Conservation (phyloP, 2,888 invertebrate genomes). For the Drosophila percnosoma region DNA sequence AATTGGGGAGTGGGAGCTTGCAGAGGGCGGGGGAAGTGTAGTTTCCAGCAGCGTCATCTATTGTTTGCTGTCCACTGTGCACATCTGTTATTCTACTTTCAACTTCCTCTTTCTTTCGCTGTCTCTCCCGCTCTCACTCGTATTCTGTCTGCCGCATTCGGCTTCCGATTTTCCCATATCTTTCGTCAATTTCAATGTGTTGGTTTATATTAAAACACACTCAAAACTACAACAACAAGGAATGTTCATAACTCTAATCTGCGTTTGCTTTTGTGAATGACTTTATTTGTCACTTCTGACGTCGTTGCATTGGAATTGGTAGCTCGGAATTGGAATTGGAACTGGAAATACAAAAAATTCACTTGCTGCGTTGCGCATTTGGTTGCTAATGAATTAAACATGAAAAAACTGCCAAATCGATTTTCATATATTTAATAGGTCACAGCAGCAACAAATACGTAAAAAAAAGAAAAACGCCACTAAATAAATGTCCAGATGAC, state of each 20-base stretch:
- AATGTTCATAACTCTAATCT: slow-evolving; percentile 32
- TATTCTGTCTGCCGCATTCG: not conserved
- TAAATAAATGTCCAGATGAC: slow-evolving; percentile 27
- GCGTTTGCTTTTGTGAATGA: slow-evolving; percentile 32
- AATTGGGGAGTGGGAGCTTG: not conserved
- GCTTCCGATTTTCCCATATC: slow-evolving; percentile 10
- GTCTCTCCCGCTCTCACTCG: not conserved
- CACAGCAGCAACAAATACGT: slow-evolving; percentile 27
- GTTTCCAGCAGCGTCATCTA: not conserved
- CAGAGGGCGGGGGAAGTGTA: not conserved
- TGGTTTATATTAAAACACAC: slow-evolving; percentile 25
- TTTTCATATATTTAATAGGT: slow-evolving; percentile 57
- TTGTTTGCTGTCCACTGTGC: slow-evolving; percentile 8
- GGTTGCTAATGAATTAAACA: slow-evolving; percentile 53
- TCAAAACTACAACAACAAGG: not conserved
- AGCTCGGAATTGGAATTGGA: slow-evolving; percentile 24
- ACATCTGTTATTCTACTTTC: slow-evolving; percentile 31
- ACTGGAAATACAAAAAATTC: slow-evolving; percentile 19
- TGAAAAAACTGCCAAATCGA: slow-evolving; percentile 52
- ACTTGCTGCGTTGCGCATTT: slow-evolving; percentile 19
- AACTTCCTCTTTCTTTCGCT: not conserved
- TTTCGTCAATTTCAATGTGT: slow-evolving; percentile 17
- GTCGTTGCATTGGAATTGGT: slow-evolving; percentile 33
- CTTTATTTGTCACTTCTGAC: slow-evolving; percentile 26
- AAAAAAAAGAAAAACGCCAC: slow-evolving; percentile 16